Base-by-base conservation (phyloP, 2,888 invertebrate species). In the Plagiodera versicolora region DNA sequence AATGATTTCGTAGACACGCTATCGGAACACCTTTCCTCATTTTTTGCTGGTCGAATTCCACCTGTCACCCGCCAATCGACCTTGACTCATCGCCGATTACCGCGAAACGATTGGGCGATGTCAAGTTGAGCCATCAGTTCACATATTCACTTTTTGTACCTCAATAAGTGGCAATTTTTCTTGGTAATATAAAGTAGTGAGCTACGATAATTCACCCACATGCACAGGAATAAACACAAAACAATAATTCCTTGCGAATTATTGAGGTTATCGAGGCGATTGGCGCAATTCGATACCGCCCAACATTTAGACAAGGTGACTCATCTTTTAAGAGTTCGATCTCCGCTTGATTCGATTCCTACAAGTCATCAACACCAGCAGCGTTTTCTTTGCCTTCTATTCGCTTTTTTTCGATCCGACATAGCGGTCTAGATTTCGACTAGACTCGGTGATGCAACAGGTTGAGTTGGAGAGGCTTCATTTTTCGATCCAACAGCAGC, bases 81-180 rank as follows among this genome's bases (percentile, higher is more conserved):
- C 66, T 66, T 66, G 66, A 63, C 57, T 51, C 45, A 57, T 57
- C 55, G 47, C 47, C 16, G 48, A 56, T 18, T 30, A 17, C 50
- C n/a, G 46, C 11, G 2, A 32, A 32, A 39, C 14, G 39, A 8
- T 3, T 10, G 11, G 39, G 39, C 14, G 39, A 39, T 39, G 14
- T 39, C 39, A 1, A 14, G 14, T 39, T 39, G 39, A n/a, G 24
- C 24, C 3, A 24, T 3, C 6, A 5, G 24, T 6, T 3, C 24
- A 6, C 3, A 24, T n/a, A n/a, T n/a, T n/a, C n/a, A n/a, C n/a
- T n/a, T n/a, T n/a, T n/a, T n/a, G 24, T 24, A 24, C 24, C 24
- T 24, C 6, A 5, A 24, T 24, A 24, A 24, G 24, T n/a, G n/a
- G n/a, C n/a, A n/a, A n/a, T n/a, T n/a, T n/a, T n/a, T n/a, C n/a